Evolutionary conservation across 92 coral and sea anemone species (phyloP).

Genomic region (Epizoanthus rinbou): DNA sequence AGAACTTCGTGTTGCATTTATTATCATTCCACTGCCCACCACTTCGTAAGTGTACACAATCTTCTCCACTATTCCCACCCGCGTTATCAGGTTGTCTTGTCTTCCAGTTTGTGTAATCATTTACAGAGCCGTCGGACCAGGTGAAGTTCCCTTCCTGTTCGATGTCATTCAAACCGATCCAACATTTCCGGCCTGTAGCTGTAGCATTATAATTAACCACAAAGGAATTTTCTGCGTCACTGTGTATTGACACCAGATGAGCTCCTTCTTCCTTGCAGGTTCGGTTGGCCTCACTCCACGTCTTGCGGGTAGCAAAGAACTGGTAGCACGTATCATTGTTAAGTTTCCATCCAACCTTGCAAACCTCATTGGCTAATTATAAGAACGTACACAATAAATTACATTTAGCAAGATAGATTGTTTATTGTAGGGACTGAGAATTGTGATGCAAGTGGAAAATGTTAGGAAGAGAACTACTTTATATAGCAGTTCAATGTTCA

Average conservation of each 20-base stretch:
- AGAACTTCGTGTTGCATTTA: too few relatives aligned
- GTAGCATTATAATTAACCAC: neutral
- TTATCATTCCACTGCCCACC: too few relatives aligned
- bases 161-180: neutral
- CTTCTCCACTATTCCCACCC: too few relatives aligned
- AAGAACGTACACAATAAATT: too few relatives aligned
- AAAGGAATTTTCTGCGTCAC: neutral
- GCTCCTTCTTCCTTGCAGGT: neutral
- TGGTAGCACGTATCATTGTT: constrained; percentile 8
- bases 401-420: too few relatives aligned
- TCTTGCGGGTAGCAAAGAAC: neutral
- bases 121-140: constrained; percentile 2
- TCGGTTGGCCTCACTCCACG: neutral
- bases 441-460: too few relatives aligned
- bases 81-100: neutral
- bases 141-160: neutral
- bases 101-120: neutral
- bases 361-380: neutral
- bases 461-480: too few relatives aligned
- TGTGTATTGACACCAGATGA: constrained; percentile 14
- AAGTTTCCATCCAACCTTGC: neutral
- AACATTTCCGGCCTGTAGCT: neutral
- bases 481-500: too few relatives aligned
- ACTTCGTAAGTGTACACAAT: too few relatives aligned
- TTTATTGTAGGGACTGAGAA: too few relatives aligned